Conservation (phyloP, 2,797 vertebrate species). For the Steatocranus sp. region DNA sequence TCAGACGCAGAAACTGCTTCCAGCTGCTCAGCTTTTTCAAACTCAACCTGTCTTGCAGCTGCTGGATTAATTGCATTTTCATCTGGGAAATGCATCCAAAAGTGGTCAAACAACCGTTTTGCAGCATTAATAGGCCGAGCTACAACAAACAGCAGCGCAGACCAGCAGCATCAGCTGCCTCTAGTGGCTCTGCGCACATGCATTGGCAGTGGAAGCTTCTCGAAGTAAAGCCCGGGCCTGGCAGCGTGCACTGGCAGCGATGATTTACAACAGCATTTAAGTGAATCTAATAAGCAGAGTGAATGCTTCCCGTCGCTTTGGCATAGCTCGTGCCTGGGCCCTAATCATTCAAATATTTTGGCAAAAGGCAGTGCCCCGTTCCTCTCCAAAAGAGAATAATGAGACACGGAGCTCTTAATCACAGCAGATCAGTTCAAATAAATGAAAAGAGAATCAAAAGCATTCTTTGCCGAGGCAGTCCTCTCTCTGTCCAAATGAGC, state of each 20-base stretch:
- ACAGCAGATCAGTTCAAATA: slow-evolving; percentile 96
- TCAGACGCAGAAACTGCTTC: slow-evolving; percentile 40
- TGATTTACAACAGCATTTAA: slow-evolving; percentile 92
- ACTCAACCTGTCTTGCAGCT: slow-evolving; percentile 28
- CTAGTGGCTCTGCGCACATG: slow-evolving; percentile 49
- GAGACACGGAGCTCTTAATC: slow-evolving; percentile 91
- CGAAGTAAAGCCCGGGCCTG: slow-evolving; percentile 61
- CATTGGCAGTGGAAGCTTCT: slow-evolving; percentile 66
- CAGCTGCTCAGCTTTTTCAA: slow-evolving; percentile 46
- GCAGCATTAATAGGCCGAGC: slow-evolving; percentile 34
- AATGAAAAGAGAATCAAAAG: slow-evolving; percentile 97
- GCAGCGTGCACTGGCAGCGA: slow-evolving; percentile 74
- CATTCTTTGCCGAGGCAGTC: slow-evolving; percentile 85
- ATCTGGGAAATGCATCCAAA: slow-evolving; percentile 42
- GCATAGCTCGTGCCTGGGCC: slow-evolving; percentile 82
- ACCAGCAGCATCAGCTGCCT: slow-evolving; percentile 50
- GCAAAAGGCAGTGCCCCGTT: slow-evolving; percentile 83
- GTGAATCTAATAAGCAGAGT: slow-evolving; percentile 92
- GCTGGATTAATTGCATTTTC: slow-evolving; percentile 46
- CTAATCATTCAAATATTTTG: slow-evolving; percentile 99
- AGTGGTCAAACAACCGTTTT: slow-evolving; percentile 49
- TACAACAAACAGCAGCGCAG: slow-evolving; percentile 58
- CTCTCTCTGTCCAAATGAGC: slow-evolving; percentile 87
- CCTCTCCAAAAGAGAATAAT: slow-evolving; percentile 74
- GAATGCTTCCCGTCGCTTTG: slow-evolving; percentile 90